Evolutionary conservation across 2,888 invertebrate species (phyloP).

Genomic region (Pelosia muscerda): DNA sequence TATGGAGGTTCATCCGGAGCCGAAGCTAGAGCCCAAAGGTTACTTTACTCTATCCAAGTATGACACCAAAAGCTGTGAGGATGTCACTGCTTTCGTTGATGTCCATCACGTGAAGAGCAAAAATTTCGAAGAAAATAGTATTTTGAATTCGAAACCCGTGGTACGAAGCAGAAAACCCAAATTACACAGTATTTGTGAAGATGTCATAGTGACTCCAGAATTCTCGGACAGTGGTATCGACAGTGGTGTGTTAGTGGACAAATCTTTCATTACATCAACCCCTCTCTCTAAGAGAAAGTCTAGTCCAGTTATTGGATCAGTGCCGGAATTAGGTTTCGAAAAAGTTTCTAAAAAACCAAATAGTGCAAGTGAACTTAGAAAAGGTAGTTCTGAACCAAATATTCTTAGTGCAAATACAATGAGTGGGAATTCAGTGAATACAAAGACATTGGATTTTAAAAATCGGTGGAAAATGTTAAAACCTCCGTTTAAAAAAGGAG

Average conservation of each 20-base stretch:
- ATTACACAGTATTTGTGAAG: conserved; percentile 75
- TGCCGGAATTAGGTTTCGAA: conserved; percentile 71
- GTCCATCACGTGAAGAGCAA: conserved; percentile 72
- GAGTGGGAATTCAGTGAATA: conserved; percentile 57
- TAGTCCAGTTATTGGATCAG: conserved; percentile 68
- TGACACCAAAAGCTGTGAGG: conserved; percentile 79
- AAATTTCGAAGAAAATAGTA: conserved; percentile 78
- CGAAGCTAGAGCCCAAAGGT: conserved; percentile 57
- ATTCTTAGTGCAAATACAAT: conserved; percentile 65
- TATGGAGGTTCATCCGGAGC: conserved; percentile 70
- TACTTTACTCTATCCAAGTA: conserved; percentile 71
- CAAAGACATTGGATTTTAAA: conserved; percentile 70
- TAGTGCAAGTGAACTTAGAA: conserved; percentile 71
- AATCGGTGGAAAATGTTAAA: conserved; percentile 77
- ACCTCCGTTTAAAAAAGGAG: conserved; percentile 75
- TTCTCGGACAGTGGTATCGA: conserved; percentile 74
- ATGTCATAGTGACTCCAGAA: conserved; percentile 59
- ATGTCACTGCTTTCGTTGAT: conserved; percentile 77
- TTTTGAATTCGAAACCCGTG: conserved; percentile 71
- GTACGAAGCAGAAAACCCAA: conserved; percentile 58
- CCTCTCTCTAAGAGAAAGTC: conserved; percentile 76
- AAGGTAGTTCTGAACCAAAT: conserved; percentile 78
- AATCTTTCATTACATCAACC: conserved; percentile 75
- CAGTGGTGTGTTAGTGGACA: conserved; percentile 67
- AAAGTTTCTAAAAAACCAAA: conserved; percentile 69